These are phyloP conservation scores for Bombyx huttoni DNA, from an alignment of 2,888 invertebrate species.

Conservation along the genomic window DNA sequence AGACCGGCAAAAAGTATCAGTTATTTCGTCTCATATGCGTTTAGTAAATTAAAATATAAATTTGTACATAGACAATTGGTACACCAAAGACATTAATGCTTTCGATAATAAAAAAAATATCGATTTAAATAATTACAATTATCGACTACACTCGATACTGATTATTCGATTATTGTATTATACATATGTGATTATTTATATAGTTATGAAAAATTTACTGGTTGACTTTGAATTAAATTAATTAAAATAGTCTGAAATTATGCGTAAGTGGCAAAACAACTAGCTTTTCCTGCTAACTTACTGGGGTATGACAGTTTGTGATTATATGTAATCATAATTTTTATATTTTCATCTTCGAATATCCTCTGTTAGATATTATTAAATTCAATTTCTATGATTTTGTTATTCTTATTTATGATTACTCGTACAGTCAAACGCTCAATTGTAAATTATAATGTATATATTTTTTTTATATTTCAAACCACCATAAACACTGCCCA, in stretches of 20 bases:
- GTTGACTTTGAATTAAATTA: not conserved
- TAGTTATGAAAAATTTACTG: not conserved
- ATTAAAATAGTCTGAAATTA: not conserved
- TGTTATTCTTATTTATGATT: not conserved
- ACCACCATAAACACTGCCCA: conserved; percentile 34
- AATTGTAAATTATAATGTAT: not conserved
- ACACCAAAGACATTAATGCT: conserved; percentile 49
- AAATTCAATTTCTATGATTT: not conserved
- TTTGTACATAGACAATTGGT: conserved; percentile 58
- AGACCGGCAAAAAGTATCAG: too few relatives aligned
- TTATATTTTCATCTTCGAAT: too few relatives aligned
- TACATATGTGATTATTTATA: not conserved
- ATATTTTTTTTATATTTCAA: not conserved
- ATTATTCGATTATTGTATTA: not conserved
- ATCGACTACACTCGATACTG: not conserved
- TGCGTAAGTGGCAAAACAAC: not conserved
- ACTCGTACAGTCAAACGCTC: not conserved
- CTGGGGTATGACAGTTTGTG: too few relatives aligned
- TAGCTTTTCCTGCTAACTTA: not conserved
- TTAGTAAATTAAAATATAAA: conserved; percentile 12
- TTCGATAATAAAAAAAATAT: not conserved
- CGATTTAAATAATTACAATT: not conserved
- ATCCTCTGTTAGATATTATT: not conserved
- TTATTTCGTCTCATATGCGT: too few relatives aligned
- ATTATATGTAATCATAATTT: too few relatives aligned